Conservation (phyloP, 2,113 vertebrate genomes). For the Limnothrissa miodon region DNA sequence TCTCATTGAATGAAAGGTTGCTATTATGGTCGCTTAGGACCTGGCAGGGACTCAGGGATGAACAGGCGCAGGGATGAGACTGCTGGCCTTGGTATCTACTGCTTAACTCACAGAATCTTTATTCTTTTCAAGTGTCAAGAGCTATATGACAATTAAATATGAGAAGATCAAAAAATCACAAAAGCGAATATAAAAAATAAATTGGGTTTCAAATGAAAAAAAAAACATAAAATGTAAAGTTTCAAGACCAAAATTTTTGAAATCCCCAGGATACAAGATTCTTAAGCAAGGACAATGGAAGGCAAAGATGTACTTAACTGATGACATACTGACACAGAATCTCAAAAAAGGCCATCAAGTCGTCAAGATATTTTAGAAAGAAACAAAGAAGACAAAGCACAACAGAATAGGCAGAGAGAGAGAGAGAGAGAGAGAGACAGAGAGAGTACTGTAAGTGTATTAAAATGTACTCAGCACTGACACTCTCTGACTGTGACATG, state of each 20-base stretch:
- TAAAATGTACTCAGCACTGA: background rate
- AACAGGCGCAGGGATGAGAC: background rate
- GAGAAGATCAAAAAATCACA: background rate
- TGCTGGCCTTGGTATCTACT: background rate
- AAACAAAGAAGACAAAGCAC: background rate
- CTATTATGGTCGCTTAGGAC: conserved; percentile 50
- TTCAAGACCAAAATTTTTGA: no score
- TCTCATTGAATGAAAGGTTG: conserved; percentile 44
- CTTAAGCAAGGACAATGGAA: background rate
- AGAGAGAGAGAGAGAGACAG: background rate
- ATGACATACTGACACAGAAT: background rate
- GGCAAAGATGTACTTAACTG: background rate
- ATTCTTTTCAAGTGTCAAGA: background rate
- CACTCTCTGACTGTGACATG: background rate
- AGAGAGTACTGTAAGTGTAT: conserved; percentile 27
- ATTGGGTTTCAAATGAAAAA: background rate
- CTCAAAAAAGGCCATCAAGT: background rate
- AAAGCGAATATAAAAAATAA: background rate
- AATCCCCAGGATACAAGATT: background rate
- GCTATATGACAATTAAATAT: background rate
- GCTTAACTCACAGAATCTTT: background rate
- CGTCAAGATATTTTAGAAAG: background rate
- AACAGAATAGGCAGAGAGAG: background rate
- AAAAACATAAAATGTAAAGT: no score
- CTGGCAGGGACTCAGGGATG: conserved; percentile 34